Conservation (phyloP, 2,113 vertebrate species). For the Gobiocypris rarus region DNA sequence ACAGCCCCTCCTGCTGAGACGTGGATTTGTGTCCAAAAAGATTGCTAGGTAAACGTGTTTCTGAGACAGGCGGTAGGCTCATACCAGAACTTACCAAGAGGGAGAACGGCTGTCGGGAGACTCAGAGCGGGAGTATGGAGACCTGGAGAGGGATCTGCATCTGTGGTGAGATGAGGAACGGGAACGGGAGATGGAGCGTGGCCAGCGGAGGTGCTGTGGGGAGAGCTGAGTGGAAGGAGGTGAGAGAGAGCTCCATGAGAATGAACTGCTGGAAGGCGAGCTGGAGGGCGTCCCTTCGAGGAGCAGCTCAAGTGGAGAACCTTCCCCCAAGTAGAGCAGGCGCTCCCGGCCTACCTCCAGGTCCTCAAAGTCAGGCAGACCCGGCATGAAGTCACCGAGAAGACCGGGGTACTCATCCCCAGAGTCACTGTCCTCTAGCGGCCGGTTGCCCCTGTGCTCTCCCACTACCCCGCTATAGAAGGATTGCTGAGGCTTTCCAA, state of each 20-base stretch:
- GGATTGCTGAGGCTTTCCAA: conserved; percentile 89
- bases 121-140: conserved; percentile 83
- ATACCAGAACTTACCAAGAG: conserved; percentile 80
- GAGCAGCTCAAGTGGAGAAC: conserved; percentile 89
- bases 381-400: conserved; percentile 89
- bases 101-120: conserved; percentile 90
- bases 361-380: conserved; percentile 89
- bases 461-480: conserved; percentile 82
- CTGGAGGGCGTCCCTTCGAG: conserved; percentile 92
- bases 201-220: conserved; percentile 78
- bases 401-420: conserved; percentile 83
- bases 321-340: conserved; percentile 92
- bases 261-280: conserved; percentile 93
- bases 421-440: conserved; percentile 78
- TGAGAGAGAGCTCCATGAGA: conserved; percentile 90
- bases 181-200: conserved; percentile 80
- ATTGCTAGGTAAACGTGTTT: conserved; percentile 3
- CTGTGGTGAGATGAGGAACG: conserved; percentile 84
- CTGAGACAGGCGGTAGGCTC: neutral
- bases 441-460: conserved; percentile 66
- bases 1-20: conserved; percentile 45
- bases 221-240: conserved; percentile 87
- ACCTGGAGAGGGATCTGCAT: conserved; percentile 89
- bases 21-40: conserved; percentile 16
- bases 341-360: conserved; percentile 89